phyloP scores from a whole-genome alignment of 2,113 vertebrate genomes.

The Halichoerus grypus region DNA sequence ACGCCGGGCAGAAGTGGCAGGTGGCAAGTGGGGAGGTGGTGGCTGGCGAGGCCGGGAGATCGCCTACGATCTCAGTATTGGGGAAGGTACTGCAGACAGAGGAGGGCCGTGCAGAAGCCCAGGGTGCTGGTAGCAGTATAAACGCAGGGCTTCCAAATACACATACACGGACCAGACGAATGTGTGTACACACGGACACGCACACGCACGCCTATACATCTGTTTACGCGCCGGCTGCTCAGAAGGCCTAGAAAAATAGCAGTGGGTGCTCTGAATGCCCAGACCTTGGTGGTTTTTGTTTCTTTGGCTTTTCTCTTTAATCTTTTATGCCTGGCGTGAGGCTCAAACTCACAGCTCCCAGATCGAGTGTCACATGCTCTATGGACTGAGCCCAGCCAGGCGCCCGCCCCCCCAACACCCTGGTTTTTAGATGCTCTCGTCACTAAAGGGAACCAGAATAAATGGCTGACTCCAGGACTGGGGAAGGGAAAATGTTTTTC shows the following conservation, averaged over 20 bases:
- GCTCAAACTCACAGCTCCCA: background rate
- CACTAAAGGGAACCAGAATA: background rate
- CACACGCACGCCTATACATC: rapidly evolving
- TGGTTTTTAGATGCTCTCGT: background rate
- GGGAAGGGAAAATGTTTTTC: background rate
- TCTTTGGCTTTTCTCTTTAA: background rate
- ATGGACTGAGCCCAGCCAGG: background rate
- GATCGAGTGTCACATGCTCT: background rate
- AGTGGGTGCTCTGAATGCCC: background rate
- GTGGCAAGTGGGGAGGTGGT: background rate
- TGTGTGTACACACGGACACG: rapidly evolving
- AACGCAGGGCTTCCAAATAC: background rate
- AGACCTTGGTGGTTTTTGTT: background rate
- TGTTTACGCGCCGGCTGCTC: no score
- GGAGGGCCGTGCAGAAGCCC: background rate
- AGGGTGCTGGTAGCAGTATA: background rate
- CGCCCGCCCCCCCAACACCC: background rate
- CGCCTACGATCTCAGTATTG: background rate
- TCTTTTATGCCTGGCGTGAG: background rate
- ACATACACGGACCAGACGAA: rapidly evolving
- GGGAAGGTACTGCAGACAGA: background rate
- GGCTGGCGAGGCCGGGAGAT: background rate
- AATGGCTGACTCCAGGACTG: background rate
- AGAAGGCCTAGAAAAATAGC: background rate
- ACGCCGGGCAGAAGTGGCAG: background rate